These are phyloP conservation scores for Drosophila cardini DNA, from an alignment of 1,140 invertebrate genomes.

Conservation along the genomic window DNA sequence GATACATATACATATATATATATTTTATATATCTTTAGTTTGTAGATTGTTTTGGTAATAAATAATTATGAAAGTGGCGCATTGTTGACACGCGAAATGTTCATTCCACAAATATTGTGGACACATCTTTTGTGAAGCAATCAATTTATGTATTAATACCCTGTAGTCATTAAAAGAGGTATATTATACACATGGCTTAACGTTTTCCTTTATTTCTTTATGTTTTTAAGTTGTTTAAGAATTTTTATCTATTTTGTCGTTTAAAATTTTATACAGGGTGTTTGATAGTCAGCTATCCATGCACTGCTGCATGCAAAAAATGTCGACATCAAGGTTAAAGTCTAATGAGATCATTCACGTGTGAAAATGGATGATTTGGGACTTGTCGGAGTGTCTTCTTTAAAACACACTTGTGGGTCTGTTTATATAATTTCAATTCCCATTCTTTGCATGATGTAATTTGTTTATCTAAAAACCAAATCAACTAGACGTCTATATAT, in stretches of 20 bases:
- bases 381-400: constrained; percentile 1
- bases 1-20: constrained; percentile 7
- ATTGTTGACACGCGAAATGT: constrained; percentile 63
- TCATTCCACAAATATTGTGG: constrained; percentile 44
- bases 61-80: constrained; percentile 32
- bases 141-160: constrained; percentile 46
- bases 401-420: constrained; percentile 11
- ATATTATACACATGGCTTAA: background rate
- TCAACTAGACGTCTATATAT: background rate
- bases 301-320: background rate
- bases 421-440: constrained; percentile 23
- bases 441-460: constrained; percentile 24
- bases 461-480: constrained; percentile 27
- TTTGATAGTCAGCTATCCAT: no score
- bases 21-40: background rate
- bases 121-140: constrained; percentile 39
- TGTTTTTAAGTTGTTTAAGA: background rate
- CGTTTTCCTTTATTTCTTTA: background rate
- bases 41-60: constrained; percentile 48
- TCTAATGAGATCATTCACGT: constrained; percentile 36
- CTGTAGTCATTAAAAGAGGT: background rate
- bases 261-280: constrained; percentile 4
- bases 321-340: constrained; percentile 33
- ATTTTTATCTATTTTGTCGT: no score
- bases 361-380: background rate